Evolutionary conservation across 1,140 invertebrate genomes (phyloP).

Genomic region (Hestina assimilis): DNA sequence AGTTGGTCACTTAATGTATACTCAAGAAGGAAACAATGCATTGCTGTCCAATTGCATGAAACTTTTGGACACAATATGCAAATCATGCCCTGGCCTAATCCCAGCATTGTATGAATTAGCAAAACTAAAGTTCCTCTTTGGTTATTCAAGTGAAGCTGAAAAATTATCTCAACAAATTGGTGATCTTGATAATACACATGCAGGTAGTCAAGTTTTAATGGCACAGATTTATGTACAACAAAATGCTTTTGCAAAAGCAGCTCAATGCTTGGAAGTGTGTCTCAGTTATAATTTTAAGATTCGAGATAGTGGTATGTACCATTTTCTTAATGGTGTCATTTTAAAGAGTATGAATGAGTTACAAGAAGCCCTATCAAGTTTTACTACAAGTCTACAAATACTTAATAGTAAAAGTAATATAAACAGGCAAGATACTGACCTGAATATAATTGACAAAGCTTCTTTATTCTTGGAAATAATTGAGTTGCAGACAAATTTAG

Average conservation of each 20-base stretch:
- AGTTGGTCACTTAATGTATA: constrained; percentile 62
- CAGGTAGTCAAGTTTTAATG: constrained; percentile 91
- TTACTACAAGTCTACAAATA: constrained; percentile 76
- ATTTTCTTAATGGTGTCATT: constrained; percentile 90
- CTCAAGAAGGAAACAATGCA: constrained; percentile 64
- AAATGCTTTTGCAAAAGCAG: constrained; percentile 87
- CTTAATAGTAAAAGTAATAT: constrained; percentile 47
- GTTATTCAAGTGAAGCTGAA: constrained; percentile 84
- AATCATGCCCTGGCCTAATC: constrained; percentile 90
- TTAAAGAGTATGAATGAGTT: constrained; percentile 87
- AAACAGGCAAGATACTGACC: constrained; percentile 62
- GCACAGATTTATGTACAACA: constrained; percentile 90
- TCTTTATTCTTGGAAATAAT: constrained; percentile 94
- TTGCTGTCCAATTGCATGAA: constrained; percentile 78
- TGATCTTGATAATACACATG: constrained; percentile 87
- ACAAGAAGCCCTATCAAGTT: constrained; percentile 86
- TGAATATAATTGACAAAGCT: constrained; percentile 88
- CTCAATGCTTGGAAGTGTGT: constrained; percentile 91
- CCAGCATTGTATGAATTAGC: constrained; percentile 87
- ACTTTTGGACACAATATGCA: constrained; percentile 85
- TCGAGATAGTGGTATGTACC: constrained; percentile 93
- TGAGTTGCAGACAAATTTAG: constrained; percentile 84
- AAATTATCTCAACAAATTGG: constrained; percentile 85
- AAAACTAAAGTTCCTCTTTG: constrained; percentile 88
- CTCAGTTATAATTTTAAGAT: constrained; percentile 95